Evolutionary conservation across 2,888 invertebrate genomes (phyloP), one percentile per base, ranked within the genome.

Genomic region (Tyria jacobaeae): DNA sequence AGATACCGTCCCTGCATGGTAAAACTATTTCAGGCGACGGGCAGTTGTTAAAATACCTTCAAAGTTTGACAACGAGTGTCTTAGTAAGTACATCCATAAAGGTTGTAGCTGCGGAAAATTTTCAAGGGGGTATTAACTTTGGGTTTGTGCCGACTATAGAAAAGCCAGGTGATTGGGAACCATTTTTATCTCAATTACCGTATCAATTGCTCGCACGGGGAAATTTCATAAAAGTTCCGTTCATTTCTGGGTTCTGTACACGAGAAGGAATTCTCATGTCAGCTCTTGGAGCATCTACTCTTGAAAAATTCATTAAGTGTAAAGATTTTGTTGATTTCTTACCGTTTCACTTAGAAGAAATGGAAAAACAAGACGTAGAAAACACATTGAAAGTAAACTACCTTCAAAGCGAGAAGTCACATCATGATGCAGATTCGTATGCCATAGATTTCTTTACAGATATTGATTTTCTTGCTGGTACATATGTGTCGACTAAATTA

Each of bases 391-490:
- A 85, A 74, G 72, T 84, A 3, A 86, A 90, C 57, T 96, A 95
- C 81, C 90, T 95, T 53, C 84, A 89, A 57, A 88, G 85, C 0
- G 80, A 90, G 12, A 69, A 81, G 0, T 61, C 90, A 3, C 82
- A 82, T 9, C 66, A 84, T 10, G 91, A 94, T 3, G 69, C 73
- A 0, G 82, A 95, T 51, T 84, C 89, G 0, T 88, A 86, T 71
- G 87, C 94, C 0, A 81, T 93, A 14, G 90, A 94, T 67, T 87
- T 95, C 53, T 86, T 94, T 49, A 88, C 90, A 6, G 95, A 96
- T 69, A 88, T 89, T 0, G 89, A 90, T 70, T 94, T 94, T 64
- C 70, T 88, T 1, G 87, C 89, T 7, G 92, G 93, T 0, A 76
- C 89, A 37, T 86, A 87, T 64, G 82, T 86, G 9, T 79, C 91